Conservation (phyloP, 2,888 invertebrate species). For the Caradrina clavipalpis region DNA sequence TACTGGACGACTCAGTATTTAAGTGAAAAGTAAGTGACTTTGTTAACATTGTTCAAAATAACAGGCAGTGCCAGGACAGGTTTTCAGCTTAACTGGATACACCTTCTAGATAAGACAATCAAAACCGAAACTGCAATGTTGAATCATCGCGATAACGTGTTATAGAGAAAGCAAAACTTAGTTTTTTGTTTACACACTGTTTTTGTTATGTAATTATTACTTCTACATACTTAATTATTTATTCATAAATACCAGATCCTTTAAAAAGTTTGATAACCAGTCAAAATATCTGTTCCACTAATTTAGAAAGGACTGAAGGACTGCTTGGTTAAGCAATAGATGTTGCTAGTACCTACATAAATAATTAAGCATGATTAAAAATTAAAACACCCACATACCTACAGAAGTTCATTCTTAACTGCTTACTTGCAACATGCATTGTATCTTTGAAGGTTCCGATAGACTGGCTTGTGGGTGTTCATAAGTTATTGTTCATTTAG, state of each 20-base stretch:
- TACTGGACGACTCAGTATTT: constrained; percentile 95
- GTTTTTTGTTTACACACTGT: constrained; percentile 9
- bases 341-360: too few relatives aligned
- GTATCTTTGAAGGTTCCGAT: too few relatives aligned
- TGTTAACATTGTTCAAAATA: constrained; percentile 14
- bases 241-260: not conserved
- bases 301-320: too few relatives aligned
- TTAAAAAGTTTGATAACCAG: too few relatives aligned
- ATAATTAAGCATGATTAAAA: too few relatives aligned
- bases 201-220: constrained; percentile 10
- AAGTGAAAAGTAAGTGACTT: constrained; percentile 93
- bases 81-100: constrained; percentile 50
- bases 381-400: too few relatives aligned
- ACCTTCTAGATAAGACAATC: constrained; percentile 62
- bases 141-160: constrained; percentile 47
- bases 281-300: too few relatives aligned
- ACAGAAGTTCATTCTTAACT: too few relatives aligned
- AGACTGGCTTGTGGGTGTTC: too few relatives aligned
- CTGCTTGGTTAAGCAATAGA: too few relatives aligned
- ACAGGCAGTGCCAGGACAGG: constrained; percentile 7
- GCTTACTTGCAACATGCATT: too few relatives aligned
- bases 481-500: too few relatives aligned
- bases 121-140: constrained; percentile 30
- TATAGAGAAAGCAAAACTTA: constrained; percentile 14
- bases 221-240: not conserved